Evolutionary conservation across 2,113 vertebrate genomes (phyloP), one percentile per base, ranked within the genome.

Genomic region (Sylvia atricapilla): DNA sequence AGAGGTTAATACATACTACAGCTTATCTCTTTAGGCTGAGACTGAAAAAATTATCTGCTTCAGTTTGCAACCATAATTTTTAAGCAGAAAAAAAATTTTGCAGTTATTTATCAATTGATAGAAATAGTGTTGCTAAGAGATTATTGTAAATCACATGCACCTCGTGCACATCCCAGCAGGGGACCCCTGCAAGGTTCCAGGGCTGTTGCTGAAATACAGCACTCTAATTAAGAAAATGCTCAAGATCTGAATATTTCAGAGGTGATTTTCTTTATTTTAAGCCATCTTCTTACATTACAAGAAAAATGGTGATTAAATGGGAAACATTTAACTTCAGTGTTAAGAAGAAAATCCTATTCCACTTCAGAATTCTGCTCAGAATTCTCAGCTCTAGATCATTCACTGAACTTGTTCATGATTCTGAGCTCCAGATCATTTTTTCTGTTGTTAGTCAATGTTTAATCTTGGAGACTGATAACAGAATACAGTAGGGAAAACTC

Each of bases 141-240:
- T 92, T 83, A 82, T 46, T 83, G 63, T 73, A 78, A 87, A 77
- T 90, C 79, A 77, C 55, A 55, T 43, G 75, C 22, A 83, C 24
- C 39, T 90, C 75, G 62, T 83, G 59, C 25, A 80, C 63, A 83
- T 63, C 82, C 58, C 87, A 94, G 82, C 25, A 16, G 82, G 89
- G 23, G 21, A 85, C 24, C 27, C 33, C 80, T 73, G 84, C 50
- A 80, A 90, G 15, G 23, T 85, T 87, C 46, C 87, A 93, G n/a
- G 50, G 70, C 50, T 95, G 37, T 53, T 77, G 55, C 19, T 95
- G 72, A 95, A 96, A 94, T 60, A 89, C 4, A 76, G 49, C 25
- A 76, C 27, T 79, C 80, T 84, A 92, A 94, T 94, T 89, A 84
- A 95, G 68, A 88, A 91, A 90, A 85, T 33, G 24, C 37, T 91